Evolutionary conservation across 2,888 invertebrate species (phyloP).

Genomic region (Drosophila anomalata): DNA sequence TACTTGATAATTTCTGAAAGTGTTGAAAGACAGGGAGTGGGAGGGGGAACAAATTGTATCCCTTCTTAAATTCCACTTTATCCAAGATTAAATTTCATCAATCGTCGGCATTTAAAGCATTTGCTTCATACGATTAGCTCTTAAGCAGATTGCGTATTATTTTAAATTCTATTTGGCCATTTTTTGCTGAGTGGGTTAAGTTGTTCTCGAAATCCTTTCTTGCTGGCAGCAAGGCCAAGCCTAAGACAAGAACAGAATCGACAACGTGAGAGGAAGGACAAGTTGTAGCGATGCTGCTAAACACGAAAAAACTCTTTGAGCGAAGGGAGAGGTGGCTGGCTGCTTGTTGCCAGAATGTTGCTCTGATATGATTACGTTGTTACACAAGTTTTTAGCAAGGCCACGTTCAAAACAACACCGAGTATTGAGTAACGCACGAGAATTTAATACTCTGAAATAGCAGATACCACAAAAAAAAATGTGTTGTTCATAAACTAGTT

Average conservation of each 20-base stretch:
- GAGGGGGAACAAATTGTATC: not conserved
- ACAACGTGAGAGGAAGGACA: slow-evolving; percentile 13
- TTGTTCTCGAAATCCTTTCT: slow-evolving; percentile 25
- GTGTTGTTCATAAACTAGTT: not conserved
- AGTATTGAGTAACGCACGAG: not conserved
- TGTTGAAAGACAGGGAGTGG: not conserved
- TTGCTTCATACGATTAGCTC: slow-evolving; percentile 16
- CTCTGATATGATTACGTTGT: slow-evolving; percentile 66
- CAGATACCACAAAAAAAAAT: not conserved
- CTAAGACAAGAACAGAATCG: slow-evolving; percentile 17
- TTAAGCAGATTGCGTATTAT: slow-evolving; percentile 16
- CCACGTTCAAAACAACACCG: slow-evolving; percentile 7
- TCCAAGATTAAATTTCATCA: not conserved
- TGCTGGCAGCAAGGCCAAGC: slow-evolving; percentile 20
- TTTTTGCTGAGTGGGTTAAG: slow-evolving; percentile 15
- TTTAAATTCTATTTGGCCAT: slow-evolving; percentile 22
- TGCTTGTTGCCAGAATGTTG: slow-evolving; percentile 52
- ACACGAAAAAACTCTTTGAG: slow-evolving; percentile 33
- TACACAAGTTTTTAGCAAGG: slow-evolving; percentile 36
- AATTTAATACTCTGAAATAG: slow-evolving; percentile 29
- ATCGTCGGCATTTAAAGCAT: not conserved
- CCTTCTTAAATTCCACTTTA: not conserved
- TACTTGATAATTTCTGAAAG: not conserved
- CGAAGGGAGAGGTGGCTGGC: not conserved
- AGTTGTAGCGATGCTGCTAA: slow-evolving; percentile 22